These are phyloP conservation scores for Ochotona curzoniae DNA, from an alignment of 2,113 vertebrate species.

Conservation along the genomic window DNA sequence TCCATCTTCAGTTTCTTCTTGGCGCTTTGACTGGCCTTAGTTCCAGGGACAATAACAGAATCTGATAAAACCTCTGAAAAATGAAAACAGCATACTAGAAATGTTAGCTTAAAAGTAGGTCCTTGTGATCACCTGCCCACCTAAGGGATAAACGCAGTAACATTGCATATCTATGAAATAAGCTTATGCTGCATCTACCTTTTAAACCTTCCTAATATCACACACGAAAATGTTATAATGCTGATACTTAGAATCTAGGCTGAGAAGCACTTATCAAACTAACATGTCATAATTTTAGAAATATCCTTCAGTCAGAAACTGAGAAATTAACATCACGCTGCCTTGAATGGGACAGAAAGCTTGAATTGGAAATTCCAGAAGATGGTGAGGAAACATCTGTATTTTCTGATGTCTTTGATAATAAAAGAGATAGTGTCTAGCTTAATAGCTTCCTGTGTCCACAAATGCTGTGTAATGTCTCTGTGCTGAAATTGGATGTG, in stretches of 20 bases:
- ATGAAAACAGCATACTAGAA: not conserved
- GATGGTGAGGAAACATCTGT: slow-evolving; percentile 88
- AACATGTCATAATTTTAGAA: slow-evolving; percentile 83
- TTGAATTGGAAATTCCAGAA: slow-evolving; percentile 93
- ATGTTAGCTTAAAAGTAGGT: not conserved
- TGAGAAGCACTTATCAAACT: slow-evolving; percentile 26
- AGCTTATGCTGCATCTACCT: not conserved
- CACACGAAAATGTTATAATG: not conserved
- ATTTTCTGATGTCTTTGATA: not conserved
- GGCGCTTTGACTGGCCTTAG: not conserved
- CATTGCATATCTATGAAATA: not conserved
- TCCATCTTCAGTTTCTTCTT: not conserved
- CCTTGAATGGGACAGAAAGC: slow-evolving; percentile 89
- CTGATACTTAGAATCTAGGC: not conserved
- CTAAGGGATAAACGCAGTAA: not conserved
- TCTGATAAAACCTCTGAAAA: not conserved
- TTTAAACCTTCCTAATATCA: not conserved
- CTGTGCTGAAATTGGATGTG: slow-evolving; percentile 18
- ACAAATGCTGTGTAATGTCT: not conserved
- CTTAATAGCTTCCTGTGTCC: slow-evolving; percentile 41
- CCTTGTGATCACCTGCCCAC: not conserved
- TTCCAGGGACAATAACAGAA: not conserved
- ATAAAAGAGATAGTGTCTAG: not conserved
- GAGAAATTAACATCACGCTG: slow-evolving; percentile 86
- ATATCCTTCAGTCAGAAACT: slow-evolving; percentile 87